Evolutionary conservation across 1,140 invertebrate genomes (phyloP).

Genomic region (Mesaphorura yosii): DNA sequence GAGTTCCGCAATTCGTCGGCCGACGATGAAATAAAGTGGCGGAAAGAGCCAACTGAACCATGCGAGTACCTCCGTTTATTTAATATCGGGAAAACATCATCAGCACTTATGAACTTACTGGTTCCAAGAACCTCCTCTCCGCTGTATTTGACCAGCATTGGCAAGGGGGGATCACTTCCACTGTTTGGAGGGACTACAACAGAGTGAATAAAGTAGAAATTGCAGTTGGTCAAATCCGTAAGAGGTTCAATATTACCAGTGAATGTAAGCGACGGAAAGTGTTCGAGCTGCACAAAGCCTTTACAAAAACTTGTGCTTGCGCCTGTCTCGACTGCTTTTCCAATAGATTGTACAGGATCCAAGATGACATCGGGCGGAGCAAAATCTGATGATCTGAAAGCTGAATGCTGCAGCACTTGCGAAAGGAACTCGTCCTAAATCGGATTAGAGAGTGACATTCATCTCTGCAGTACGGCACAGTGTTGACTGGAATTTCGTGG

Average conservation of each 20-base stretch:
- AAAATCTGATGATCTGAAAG: background rate
- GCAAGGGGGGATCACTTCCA: constrained; percentile 39
- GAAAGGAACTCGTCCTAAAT: constrained; percentile 6
- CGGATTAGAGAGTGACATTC: too few relatives aligned
- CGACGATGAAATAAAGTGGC: constrained; percentile 39
- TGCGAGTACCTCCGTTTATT: too few relatives aligned
- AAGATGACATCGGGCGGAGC: constrained; percentile 5
- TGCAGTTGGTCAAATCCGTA: too few relatives aligned
- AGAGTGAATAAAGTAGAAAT: too few relatives aligned
- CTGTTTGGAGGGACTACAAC: constrained; percentile 36
- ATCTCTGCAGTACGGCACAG: too few relatives aligned
- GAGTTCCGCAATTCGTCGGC: constrained; percentile 35
- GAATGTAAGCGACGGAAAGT: constrained; percentile 36
- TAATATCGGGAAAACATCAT: too few relatives aligned
- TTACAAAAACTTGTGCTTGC: constrained; percentile 23
- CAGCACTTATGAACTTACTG: constrained; percentile 27
- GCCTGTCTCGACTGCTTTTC: background rate
- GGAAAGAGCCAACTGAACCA: constrained; percentile 36
- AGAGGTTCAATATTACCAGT: too few relatives aligned
- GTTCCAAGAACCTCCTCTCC: constrained; percentile 41
- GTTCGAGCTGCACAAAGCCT: constrained; percentile 35
- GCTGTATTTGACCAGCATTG: constrained; percentile 37
- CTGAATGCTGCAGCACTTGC: constrained; percentile 8
- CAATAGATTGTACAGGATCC: constrained; percentile 9
- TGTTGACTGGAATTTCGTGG: too few relatives aligned